A percentile compares a stretch with the other conserved stretches of the same genome.
phyloP scores from a whole-genome alignment of 2,888 invertebrate genomes.

The Agriopis leucophaearia region DNA sequence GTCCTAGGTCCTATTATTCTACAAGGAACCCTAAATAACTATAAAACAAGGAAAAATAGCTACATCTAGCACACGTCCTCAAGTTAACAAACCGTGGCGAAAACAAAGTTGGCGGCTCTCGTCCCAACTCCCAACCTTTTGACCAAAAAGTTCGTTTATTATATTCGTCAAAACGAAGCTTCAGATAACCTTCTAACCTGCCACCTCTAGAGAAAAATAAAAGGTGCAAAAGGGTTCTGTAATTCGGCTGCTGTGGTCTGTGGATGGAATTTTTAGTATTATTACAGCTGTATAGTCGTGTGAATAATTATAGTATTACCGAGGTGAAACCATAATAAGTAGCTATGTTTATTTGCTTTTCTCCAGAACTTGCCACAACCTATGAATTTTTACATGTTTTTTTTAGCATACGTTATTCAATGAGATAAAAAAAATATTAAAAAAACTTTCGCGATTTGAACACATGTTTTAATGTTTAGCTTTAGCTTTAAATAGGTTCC shows the following conservation, averaged over 20 bases:
- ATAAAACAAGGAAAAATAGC: conserved; percentile 19
- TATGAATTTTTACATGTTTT: no score
- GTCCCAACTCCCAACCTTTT: conserved; percentile 8
- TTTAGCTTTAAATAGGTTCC: no score
- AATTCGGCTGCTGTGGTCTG: conserved; percentile 7
- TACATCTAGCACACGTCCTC: conserved; percentile 24
- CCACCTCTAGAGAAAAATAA: conserved; percentile 16
- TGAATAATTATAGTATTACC: background rate
- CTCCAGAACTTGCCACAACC: background rate
- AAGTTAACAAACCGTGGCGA: conserved; percentile 35
- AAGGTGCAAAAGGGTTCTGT: conserved; percentile 17
- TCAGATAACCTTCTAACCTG: conserved; percentile 28
- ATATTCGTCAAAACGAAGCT: conserved; percentile 30
- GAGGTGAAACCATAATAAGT: background rate
- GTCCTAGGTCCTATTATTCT: no score
- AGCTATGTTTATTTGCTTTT: background rate
- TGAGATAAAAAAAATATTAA: no score
- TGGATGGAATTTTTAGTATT: background rate
- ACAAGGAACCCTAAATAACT: conserved; percentile 17
- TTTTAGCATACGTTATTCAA: no score
- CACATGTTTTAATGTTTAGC: no score
- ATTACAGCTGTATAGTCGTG: background rate
- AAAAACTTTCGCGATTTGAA: no score
- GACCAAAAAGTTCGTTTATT: conserved; percentile 24
- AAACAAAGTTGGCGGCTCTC: conserved; percentile 31